Evolutionary conservation across 2,113 vertebrate species (phyloP).

Genomic region (Mormoops blainvillei): DNA sequence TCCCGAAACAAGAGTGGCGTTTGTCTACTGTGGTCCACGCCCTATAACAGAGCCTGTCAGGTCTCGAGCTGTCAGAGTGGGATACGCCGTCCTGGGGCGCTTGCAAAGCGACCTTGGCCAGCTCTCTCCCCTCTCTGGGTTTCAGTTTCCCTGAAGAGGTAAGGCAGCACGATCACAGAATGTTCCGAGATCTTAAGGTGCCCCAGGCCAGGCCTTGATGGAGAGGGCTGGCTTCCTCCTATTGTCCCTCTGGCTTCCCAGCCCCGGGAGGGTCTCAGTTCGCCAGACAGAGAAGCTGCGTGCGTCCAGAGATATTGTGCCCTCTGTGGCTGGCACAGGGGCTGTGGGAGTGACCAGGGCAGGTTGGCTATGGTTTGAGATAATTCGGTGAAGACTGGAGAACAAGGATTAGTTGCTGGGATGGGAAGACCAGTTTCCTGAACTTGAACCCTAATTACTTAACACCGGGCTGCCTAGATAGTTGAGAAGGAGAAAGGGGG

Average conservation of each 20-base stretch:
- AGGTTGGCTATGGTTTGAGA: not conserved
- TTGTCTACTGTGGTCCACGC: not conserved
- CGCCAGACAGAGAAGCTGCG: not conserved
- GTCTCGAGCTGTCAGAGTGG: not conserved
- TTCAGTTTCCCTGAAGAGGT: conserved; percentile 7
- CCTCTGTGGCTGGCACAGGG: not conserved
- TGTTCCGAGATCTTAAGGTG: not conserved
- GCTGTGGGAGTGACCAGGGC: not conserved
- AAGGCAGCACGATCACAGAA: not conserved
- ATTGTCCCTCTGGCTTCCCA: conserved; percentile 39
- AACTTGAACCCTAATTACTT: not conserved
- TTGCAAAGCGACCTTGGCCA: accelerated
- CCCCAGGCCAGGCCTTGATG: not conserved
- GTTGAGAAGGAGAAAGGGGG: not conserved
- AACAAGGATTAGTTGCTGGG: conserved; percentile 11
- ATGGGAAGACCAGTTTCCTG: not conserved
- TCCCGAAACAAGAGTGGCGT: not conserved
- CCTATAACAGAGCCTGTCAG: not conserved
- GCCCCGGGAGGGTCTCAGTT: not conserved
- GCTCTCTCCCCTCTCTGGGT: not conserved
- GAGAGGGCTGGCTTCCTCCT: conserved; percentile 28
- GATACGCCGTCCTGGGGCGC: not conserved
- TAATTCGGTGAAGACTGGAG: not conserved
- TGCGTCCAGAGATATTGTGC: not conserved
- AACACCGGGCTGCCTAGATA: not conserved